phyloP scores from a whole-genome alignment of 1,140 invertebrate species.

The Palaemon carinicauda region DNA sequence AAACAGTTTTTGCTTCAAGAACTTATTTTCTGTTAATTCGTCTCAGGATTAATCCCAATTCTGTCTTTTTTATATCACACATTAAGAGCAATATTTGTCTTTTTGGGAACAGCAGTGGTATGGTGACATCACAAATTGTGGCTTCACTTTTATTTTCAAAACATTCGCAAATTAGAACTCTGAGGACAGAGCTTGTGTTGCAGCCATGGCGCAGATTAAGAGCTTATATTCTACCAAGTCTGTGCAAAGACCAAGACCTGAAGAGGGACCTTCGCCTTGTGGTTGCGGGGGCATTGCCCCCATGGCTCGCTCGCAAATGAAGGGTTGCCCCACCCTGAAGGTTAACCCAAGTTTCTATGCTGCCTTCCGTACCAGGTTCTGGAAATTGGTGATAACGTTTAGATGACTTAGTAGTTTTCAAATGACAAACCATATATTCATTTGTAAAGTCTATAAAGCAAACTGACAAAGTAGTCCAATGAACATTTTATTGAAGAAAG shows the following conservation, averaged over 20 bases:
- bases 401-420: no score
- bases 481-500: no score
- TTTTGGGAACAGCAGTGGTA: no score
- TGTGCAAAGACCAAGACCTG: slow-evolving; percentile 67
- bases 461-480: no score
- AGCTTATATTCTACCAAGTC: slow-evolving; percentile 65
- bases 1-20: no score
- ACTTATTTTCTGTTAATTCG: no score
- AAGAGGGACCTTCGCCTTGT: slow-evolving; percentile 64
- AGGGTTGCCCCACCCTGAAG: slow-evolving; percentile 67
- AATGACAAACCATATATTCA: no score
- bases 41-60: no score
- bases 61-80: no score
- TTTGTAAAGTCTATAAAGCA: no score
- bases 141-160: not conserved
- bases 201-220: not conserved
- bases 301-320: slow-evolving; percentile 65
- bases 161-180: not conserved
- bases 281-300: slow-evolving; percentile 64
- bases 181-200: not conserved
- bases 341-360: slow-evolving; percentile 65
- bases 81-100: no score
- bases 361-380: slow-evolving; percentile 63
- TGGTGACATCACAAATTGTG: no score
- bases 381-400: slow-evolving; percentile 16